These are phyloP conservation scores for Erebia palarica DNA, from an alignment of 2,888 invertebrate genomes.

Conservation along the genomic window DNA sequence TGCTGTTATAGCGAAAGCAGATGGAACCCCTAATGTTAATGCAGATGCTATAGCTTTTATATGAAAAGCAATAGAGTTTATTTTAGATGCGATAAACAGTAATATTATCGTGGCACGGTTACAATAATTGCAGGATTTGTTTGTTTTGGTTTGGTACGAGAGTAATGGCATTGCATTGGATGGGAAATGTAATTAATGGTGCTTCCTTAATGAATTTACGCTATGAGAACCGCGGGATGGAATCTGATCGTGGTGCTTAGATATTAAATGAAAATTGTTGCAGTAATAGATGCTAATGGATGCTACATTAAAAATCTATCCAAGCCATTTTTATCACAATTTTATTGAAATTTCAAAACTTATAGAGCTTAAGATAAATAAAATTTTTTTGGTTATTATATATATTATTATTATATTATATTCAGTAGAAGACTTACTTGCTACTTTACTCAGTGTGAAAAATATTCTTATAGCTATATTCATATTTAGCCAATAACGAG, in stretches of 20 bases:
- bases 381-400: too few species aligned
- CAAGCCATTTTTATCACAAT: background rate
- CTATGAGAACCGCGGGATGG: conserved; percentile 63
- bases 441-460: too few species aligned
- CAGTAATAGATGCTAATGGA: conserved; percentile 12
- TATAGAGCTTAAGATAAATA: too few species aligned
- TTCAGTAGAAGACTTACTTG: too few species aligned
- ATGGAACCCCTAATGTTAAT: conserved; percentile 48
- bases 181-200: conserved; percentile 72
- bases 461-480: too few species aligned
- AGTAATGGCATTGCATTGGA: conserved; percentile 72
- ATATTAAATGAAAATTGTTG: conserved; percentile 22
- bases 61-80: conserved; percentile 37
- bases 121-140: conserved; percentile 79
- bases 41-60: conserved; percentile 46
- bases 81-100: conserved; percentile 35
- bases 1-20: conserved; percentile 54
- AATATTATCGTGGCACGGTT: conserved; percentile 51
- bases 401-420: too few species aligned
- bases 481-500: too few species aligned
- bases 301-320: background rate
- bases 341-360: background rate
- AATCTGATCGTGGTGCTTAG: conserved; percentile 36
- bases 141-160: conserved; percentile 75
- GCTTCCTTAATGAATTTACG: conserved; percentile 76